phyloP scores from a whole-genome alignment of 64 coral and sea anemone species.

The Exaiptasia diaphana region DNA sequence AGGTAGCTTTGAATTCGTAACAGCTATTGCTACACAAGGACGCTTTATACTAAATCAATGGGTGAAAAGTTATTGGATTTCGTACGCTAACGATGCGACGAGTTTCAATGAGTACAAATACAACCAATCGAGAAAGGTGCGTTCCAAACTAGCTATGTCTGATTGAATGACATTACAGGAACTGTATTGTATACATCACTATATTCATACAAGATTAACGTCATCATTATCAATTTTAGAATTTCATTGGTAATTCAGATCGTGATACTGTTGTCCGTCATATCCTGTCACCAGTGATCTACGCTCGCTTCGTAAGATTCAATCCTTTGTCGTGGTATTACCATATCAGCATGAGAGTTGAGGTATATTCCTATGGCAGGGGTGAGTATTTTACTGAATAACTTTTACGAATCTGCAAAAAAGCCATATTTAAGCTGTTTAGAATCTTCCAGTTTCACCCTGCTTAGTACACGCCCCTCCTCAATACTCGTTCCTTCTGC shows the following conservation, averaged over 20 bases:
- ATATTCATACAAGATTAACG: no score
- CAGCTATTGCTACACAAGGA: constrained; percentile 25
- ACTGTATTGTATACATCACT: no score
- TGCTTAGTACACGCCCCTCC: no score
- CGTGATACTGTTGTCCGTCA: constrained; percentile 8
- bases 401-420: no score
- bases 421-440: no score
- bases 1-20: neutral
- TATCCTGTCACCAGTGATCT: neutral
- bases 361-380: constrained; percentile 9
- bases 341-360: constrained; percentile 44
- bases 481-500: no score
- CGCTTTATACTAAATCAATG: neutral
- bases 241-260: constrained; percentile 34
- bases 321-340: neutral
- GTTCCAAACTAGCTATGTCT: no score
- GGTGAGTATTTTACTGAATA: no score
- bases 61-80: constrained; percentile 28
- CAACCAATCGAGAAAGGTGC: constrained; percentile 12
- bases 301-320: neutral
- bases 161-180: no score
- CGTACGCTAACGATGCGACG: constrained; percentile 5
- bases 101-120: constrained; percentile 10
- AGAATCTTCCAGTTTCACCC: no score
- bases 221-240: no score